Base-by-base conservation (phyloP, 2,113 vertebrate species). In the Empidonax traillii region DNA sequence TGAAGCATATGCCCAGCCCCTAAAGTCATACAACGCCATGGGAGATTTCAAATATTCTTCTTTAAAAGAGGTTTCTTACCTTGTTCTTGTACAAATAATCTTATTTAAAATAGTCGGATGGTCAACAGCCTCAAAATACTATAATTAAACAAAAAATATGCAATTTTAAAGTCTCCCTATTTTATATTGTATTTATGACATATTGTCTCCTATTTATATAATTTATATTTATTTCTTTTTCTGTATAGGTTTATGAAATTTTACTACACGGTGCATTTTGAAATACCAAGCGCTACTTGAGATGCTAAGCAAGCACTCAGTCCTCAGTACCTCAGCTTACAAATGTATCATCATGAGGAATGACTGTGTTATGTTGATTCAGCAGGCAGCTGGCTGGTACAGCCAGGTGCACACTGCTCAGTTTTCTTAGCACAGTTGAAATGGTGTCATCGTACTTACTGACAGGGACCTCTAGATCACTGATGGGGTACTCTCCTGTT, bases 341-440 rank as follows among this genome's bases (percentile, higher is more conserved):
- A 73, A 69, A 46, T 0, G 3, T 4, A 10, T 31, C 2, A 1
- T 13, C 37, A 17, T 1, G 4, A 84, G 39, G 35, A 65, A 66
- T 16, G 44, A n/a, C 20, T 14, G 24, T 4, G 76, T 69, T 44
- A 27, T 8, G 25, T 17, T 66, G 51, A 59, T 80, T 39, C 59
- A 31, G 37, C 22, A 9, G 33, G 81, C 35, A 78, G 46, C 61
- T 71, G 65, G 47, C 6, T 62, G 68, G 59, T 44, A 67, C 33
- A 75, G 56, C 25, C 44, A 61, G 20, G 43, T 51, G 33, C 25
- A 75, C 4, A 2, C 28, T 49, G 61, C 69, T 75, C 56, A 46
- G 11, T 61, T 52, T 39, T 52, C 35, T 77, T 47, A 51, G 61
- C 24, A 51, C 37, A 63, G 25, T 2, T 74, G 37, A 90, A 95